A percentile compares a stretch with the other conserved stretches of the same genome.
Conservation (phyloP, 2,797 vertebrate species). For the Tympanoctomys barrerae region DNA sequence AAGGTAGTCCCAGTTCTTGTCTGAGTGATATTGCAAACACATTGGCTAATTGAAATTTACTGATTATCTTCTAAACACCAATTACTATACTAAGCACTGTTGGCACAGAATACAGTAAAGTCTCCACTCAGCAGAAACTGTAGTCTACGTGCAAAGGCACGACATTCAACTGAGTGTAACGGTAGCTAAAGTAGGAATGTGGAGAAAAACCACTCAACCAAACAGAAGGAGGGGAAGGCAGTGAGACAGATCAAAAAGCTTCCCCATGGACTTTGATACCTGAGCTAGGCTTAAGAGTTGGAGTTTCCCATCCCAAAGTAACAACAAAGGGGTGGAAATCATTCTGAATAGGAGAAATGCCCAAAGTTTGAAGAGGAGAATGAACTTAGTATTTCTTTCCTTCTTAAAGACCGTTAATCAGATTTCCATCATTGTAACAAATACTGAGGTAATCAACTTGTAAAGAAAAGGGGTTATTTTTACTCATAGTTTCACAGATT, state of each 20-base stretch:
- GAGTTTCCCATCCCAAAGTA: not conserved
- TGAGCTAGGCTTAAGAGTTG: not conserved
- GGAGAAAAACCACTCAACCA: not conserved
- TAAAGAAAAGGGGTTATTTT: not conserved
- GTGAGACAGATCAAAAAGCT: not conserved
- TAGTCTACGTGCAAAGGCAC: not conserved
- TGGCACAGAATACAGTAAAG: not conserved
- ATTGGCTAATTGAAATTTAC: not conserved
- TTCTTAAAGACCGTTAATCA: not conserved
- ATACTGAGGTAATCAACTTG: not conserved
- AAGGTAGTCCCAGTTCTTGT: not conserved
- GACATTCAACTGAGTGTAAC: not conserved
- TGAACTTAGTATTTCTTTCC: not conserved
- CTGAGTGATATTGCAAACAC: not conserved
- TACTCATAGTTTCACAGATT: not conserved
- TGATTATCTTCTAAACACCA: not conserved
- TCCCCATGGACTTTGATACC: not conserved
- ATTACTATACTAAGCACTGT: not conserved
- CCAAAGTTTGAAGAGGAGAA: not conserved
- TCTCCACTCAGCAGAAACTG: not conserved
- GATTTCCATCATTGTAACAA: not conserved
- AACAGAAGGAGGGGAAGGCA: not conserved
- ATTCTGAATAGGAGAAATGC: not conserved
- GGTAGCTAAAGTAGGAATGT: not conserved
- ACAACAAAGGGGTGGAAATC: not conserved